Base-by-base conservation (phyloP, 2,797 vertebrate genomes). In the Rhinophrynus dorsalis region DNA sequence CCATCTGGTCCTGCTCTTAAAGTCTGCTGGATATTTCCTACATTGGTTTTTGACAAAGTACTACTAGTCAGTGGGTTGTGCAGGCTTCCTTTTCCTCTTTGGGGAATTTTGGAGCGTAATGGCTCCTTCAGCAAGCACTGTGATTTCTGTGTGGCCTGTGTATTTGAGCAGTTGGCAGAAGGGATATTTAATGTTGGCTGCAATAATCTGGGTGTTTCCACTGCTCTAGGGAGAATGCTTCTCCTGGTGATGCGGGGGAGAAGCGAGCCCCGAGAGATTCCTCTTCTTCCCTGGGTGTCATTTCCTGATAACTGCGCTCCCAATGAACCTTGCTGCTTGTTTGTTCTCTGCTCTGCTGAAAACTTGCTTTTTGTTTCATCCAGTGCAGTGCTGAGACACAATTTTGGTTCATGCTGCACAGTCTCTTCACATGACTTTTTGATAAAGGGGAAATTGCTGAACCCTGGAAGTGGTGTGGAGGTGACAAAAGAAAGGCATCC, bases 391-490 rank as follows among this genome's bases (percentile, higher is more conserved):
- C 13, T 45, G 8, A 72, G 21, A 10, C 30, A 74, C 12, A 61
- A 3, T 27, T 32, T 54, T 3, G 38, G 1, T 8, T 40, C 67
- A 3, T 23, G 55, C 20, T 62, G 9, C 1, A 10, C 18, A 67
- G 55, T 8, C 65, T 48, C 13, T 9, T 24, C 55, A 1, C 20
- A 6, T 6, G 35, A 27, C 1, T 42, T 59, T 2, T 21, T 11
- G 11, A 40, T 3, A 26, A 82, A 79, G 15, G 54, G 68, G 23
- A 60, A 64, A 38, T 52, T 70, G 9, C 56, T 74, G 15, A 62
- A 45, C 18, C 77, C 56, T 30, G 70, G n/a, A 0, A 82, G 74
- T 3, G 81, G 79, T 0, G 81, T 82, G 61, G 81, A 82, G 40
- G 77, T 78, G 4, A 78, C 35, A 10, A 81, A 38, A 13, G 65